Conservation (phyloP, 1,140 invertebrate species). For the Zaprionus ornatus region DNA sequence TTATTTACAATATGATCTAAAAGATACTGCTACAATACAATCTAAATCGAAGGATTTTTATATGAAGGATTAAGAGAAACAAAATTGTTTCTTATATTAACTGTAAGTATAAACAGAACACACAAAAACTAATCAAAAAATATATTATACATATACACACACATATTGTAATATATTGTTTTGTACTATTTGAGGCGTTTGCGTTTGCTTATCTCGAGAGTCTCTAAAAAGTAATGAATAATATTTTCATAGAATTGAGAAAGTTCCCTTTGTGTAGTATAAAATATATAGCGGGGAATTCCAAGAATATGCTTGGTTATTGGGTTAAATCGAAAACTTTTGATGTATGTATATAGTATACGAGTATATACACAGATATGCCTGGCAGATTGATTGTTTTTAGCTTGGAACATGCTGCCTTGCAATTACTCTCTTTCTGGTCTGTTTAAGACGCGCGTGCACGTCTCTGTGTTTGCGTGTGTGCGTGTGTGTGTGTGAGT, state of each 20-base stretch:
- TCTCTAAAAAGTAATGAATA: not conserved
- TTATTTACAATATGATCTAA: slow-evolving; percentile 1
- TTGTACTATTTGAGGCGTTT: not conserved
- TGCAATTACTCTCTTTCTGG: slow-evolving; percentile 1
- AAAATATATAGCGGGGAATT: not conserved
- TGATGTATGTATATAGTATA: not conserved
- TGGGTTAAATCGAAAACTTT: not conserved
- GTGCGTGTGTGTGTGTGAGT: not conserved
- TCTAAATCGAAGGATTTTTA: not conserved
- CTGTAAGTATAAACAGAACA: not conserved
- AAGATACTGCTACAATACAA: not conserved
- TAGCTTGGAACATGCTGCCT: not conserved
- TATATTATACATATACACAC: not conserved
- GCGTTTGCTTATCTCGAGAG: not conserved
- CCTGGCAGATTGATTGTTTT: not conserved
- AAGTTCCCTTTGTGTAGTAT: not conserved
- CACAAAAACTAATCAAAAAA: not conserved
- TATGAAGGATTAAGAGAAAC: not conserved
- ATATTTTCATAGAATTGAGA: not conserved
- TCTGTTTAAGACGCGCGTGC: slow-evolving; percentile 2
- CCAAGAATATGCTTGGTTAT: not conserved
- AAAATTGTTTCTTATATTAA: not conserved
- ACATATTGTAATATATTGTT: not conserved
- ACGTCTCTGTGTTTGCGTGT: slow-evolving; percentile 1
- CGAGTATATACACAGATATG: not conserved